Base-by-base conservation (phyloP, 2,888 invertebrate species). In the Drosophila suboccidentalis region DNA sequence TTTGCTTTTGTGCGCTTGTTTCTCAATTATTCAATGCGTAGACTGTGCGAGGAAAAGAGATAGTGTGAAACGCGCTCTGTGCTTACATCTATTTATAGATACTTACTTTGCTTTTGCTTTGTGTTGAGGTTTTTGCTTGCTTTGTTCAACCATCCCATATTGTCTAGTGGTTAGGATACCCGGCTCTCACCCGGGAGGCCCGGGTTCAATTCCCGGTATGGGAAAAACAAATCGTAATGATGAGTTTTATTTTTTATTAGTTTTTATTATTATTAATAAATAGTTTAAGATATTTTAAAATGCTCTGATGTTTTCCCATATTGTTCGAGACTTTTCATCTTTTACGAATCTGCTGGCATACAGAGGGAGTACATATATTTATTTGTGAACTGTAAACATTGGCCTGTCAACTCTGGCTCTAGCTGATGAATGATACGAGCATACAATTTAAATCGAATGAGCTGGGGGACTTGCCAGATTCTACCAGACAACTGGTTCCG, bases 161-260 rank as follows among this genome's bases (percentile, higher is more conserved):
- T 82, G 83, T 86, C 86, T 82, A 82, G 86, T 82, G 82, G 86
- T 86, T 82, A 82, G 82, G 80, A 85, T 82, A 82, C 83, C 82
- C 86, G 82, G 82, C 82, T 85, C 82, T 82, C 86, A 82, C 82
- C 82, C 82, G 83, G 86, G 83, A 85, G 80, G 80, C 86, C 81
- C 86, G 81, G 85, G 82, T 82, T 82, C 82, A 86, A 82, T 82
- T 85, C 82, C 82, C 82, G 85, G 82, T 82, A 84, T 82, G 82
- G 82, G 82, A 82, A 83, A 8, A 4, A 66, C 83, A 1, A 36
- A 10, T 17, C 8, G 4, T 6, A 32, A 17, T 43, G 32, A 34
- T 43, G 1, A 32, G 55, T 54, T 54, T 54, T 15, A 8, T 17
- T 43, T 36, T 43, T 34, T 41, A 10, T 9, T n/a, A 9, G 9